Conservation (phyloP, 2,888 invertebrate species). For the Spatulosminthurus flaviceps region DNA sequence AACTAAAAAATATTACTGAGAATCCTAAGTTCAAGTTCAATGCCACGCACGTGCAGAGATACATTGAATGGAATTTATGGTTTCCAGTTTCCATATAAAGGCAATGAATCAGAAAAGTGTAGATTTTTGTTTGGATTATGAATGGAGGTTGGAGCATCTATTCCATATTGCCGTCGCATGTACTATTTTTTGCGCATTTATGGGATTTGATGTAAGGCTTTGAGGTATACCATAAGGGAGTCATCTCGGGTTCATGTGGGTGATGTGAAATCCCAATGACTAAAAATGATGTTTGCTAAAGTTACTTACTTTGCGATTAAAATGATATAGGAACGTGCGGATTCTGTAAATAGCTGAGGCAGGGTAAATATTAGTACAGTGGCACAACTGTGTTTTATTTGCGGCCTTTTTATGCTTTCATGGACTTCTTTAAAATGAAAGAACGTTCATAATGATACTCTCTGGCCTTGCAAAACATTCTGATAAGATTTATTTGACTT, state of each 20-base stretch:
- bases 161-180: neutral
- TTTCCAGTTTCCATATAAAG: neutral
- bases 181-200: neutral
- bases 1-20: neutral
- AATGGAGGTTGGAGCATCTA: neutral
- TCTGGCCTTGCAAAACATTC: neutral
- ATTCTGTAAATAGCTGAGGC: neutral
- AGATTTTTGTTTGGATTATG: neutral
- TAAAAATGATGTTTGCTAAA: neutral
- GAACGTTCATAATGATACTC: neutral
- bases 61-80: neutral
- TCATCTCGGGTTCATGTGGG: slow-evolving; percentile 1
- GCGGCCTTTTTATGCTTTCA: neutral
- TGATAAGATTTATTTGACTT: no score
- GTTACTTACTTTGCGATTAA: neutral
- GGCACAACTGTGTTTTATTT: neutral
- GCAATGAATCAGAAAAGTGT: neutral
- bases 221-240: neutral
- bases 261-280: neutral
- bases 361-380: neutral
- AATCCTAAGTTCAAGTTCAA: slow-evolving; percentile 4
- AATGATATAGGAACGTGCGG: neutral
- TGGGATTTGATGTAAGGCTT: neutral
- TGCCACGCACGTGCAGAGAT: neutral
- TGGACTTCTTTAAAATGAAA: neutral